Evolutionary conservation across 2,797 vertebrate genomes (phyloP), one percentile per base, ranked within the genome.

Genomic region (Dermochelys coriacea): DNA sequence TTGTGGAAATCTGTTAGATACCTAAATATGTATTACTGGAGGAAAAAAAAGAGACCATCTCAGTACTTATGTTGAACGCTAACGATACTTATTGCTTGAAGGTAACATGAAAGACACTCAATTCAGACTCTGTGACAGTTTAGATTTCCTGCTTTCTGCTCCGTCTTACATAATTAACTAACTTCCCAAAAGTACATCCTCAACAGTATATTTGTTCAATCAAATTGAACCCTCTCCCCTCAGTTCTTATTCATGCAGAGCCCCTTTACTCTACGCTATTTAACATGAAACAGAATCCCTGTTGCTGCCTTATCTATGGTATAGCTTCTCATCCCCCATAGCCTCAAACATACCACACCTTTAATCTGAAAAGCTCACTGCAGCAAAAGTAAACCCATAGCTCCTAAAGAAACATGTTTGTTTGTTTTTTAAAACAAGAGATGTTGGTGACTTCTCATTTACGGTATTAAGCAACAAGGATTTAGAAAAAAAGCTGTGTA

Each of bases 291-390:
- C 10, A 47, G 0, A 0, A 5, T 9, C 51, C 55, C 68, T 19
- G 47, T 49, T 1, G 1, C 8, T 51, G 93, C 27, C 7, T 49
- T 34, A 45, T n/a, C 0, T 0, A 0, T 10, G 52, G 10, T 50
- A 19, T 23, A 78, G 68, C 5, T 55, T 52, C 83, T 49, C 27
- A 80, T 3, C 52, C 49, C 31, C 11, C 6, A 2, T 2, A 49
- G 0, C 1, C 9, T 1, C 80, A 71, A 11, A 45, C 1, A 64
- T 2, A 57, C 0, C 49, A 55, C 16, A 15, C 0, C 23, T 90
- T 52, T 25, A 25, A 86, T 37, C 80, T 25, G 8, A 16, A 34
- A 37, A 74, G 6, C 54, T 92, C 74, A 31, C 34, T 29, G 12
- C 8, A 64, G 77, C 49, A 29, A 29, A 86, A 81, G 5, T 5